phyloP scores from a whole-genome alignment of 2,797 vertebrate species.

The Hyperoplus immaculatus region DNA sequence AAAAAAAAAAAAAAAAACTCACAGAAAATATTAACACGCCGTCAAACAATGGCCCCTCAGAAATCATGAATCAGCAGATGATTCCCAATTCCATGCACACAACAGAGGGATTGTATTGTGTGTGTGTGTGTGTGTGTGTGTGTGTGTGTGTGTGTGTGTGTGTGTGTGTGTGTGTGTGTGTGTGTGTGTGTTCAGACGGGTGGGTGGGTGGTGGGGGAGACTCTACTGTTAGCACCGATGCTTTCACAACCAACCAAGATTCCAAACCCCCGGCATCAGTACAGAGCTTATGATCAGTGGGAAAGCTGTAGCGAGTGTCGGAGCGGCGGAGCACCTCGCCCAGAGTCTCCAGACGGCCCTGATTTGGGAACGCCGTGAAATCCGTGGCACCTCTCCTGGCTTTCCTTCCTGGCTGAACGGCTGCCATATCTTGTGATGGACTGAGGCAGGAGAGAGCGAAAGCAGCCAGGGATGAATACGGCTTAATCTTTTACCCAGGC shows the following conservation, averaged over 20 bases:
- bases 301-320: conserved; percentile 70
- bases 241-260: conserved; percentile 68
- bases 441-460: conserved; percentile 86
- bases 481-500: conserved; percentile 90
- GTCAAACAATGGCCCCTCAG: conserved; percentile 72
- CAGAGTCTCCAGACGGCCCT: conserved; percentile 77
- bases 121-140: conserved; percentile 33
- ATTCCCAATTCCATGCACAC: conserved; percentile 76
- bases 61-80: conserved; percentile 83
- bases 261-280: conserved; percentile 72
- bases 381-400: conserved; percentile 85
- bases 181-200: conserved; percentile 38
- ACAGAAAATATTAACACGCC: conserved; percentile 75
- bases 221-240: conserved; percentile 50
- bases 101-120: conserved; percentile 74
- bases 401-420: conserved; percentile 85
- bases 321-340: conserved; percentile 73
- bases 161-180: conserved; percentile 37
- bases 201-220: conserved; percentile 63
- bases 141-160: conserved; percentile 38
- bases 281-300: conserved; percentile 72
- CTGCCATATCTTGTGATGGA: conserved; percentile 90
- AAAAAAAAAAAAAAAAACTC: conserved; percentile 67
- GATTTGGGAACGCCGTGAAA: conserved; percentile 87
- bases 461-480: conserved; percentile 89